These are phyloP conservation scores for Ochropleura plecta DNA, from an alignment of 2,888 invertebrate genomes.

Conservation along the genomic window DNA sequence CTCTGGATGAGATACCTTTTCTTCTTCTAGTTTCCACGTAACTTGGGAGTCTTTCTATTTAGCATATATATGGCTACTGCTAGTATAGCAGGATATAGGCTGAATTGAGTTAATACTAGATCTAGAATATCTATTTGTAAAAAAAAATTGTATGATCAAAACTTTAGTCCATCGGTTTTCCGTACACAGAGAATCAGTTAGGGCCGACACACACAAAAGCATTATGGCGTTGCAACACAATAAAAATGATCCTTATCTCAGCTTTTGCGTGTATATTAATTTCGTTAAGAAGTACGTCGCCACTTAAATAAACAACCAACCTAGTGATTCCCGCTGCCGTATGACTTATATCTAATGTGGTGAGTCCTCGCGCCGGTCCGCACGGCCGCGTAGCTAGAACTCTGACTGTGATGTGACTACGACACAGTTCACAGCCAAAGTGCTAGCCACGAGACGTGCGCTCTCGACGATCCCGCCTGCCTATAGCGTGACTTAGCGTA, in stretches of 20 bases:
- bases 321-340: slow-evolving; percentile 52
- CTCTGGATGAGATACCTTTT: not conserved
- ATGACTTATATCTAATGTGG: slow-evolving; percentile 58
- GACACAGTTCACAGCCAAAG: slow-evolving; percentile 95
- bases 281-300: not conserved
- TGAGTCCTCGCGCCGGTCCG: slow-evolving; percentile 57
- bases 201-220: slow-evolving; percentile 28
- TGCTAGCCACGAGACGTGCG: slow-evolving; percentile 90
- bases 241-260: not conserved
- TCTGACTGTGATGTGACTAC: slow-evolving; percentile 98
- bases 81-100: not conserved
- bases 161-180: slow-evolving; percentile 23
- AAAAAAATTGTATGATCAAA: not conserved
- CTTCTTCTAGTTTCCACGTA: not conserved
- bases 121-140: not conserved
- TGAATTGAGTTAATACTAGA: not conserved
- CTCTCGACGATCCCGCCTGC: slow-evolving; percentile 50
- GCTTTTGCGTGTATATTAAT: not conserved
- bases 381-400: slow-evolving; percentile 95
- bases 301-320: slow-evolving; percentile 49
- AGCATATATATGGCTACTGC: not conserved
- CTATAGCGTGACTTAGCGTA: slow-evolving; percentile 50
- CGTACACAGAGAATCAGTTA: slow-evolving; percentile 40
- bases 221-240: not conserved
- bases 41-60: not conserved